Conservation (phyloP, 2,797 vertebrate species). For the Tarsius wallacei region DNA sequence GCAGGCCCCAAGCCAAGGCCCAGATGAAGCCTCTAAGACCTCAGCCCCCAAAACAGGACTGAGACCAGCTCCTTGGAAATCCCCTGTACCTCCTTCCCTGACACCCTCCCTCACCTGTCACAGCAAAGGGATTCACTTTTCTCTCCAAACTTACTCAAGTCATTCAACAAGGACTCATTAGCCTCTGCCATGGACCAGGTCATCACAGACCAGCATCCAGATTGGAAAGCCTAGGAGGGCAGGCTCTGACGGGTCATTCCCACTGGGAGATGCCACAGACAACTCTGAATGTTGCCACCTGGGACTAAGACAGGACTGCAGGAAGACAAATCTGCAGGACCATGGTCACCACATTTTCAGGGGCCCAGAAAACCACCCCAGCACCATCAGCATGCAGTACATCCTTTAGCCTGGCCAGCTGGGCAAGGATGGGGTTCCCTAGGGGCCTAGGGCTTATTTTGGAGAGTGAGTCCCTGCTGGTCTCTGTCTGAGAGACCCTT, state of each 20-base stretch:
- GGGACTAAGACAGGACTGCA: background rate
- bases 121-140: background rate
- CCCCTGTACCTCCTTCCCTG: background rate
- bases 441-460: fast-evolving
- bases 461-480: background rate
- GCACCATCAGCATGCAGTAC: too few relatives aligned
- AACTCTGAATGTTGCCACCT: fast-evolving
- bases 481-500: background rate
- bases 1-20: background rate
- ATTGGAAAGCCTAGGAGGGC: background rate
- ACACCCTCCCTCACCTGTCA: background rate
- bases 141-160: background rate
- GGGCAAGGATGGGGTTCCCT: background rate
- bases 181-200: background rate
- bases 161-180: background rate
- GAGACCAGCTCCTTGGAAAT: background rate
- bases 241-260: background rate
- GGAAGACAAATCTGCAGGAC: background rate
- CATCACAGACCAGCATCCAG: background rate
- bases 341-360: background rate
- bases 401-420: background rate
- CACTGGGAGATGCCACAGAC: background rate
- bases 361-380: background rate
- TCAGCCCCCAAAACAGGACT: background rate
- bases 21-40: background rate